A percentile compares a stretch with the other conserved stretches of the same genome.
These are phyloP conservation scores for Oxyruncus cristatus DNA, from an alignment of 2,113 vertebrate species.

Conservation along the genomic window DNA sequence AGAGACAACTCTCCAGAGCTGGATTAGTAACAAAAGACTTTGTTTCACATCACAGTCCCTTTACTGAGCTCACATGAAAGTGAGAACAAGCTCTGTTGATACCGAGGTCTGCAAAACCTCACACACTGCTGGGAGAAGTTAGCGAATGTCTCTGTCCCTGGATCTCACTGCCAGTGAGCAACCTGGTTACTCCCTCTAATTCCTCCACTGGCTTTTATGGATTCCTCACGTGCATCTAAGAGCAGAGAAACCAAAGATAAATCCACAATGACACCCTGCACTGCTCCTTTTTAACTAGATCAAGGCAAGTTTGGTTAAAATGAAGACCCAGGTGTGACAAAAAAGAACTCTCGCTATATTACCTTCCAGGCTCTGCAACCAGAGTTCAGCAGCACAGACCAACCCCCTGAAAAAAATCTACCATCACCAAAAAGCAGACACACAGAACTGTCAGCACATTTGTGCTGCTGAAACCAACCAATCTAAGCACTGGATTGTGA, in stretches of 20 bases:
- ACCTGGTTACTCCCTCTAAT: not conserved
- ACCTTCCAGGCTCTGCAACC: not conserved
- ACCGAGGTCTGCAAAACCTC: not conserved
- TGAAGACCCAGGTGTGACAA: not conserved
- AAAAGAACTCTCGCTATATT: not conserved
- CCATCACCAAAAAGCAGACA: not conserved
- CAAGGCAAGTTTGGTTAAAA: not conserved
- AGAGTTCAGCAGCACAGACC: not conserved
- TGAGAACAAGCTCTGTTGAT: not conserved
- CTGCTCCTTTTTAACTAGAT: not conserved
- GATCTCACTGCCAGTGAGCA: not conserved
- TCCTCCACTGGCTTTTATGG: not conserved
- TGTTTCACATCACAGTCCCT: not conserved
- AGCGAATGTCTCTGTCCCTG: not conserved
- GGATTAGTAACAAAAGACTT: not conserved
- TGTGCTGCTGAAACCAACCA: not conserved
- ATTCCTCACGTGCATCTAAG: not conserved
- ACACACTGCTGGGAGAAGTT: not conserved
- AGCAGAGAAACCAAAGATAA: not conserved
- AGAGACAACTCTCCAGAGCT: not conserved
- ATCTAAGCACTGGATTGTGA: not conserved
- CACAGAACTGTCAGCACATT: not conserved
- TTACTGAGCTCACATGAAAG: not conserved
- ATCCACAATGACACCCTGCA: not conserved
- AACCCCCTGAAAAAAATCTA: not conserved